Percentiles rank a stretch among this genome's conserved stretches.
phyloP scores from a whole-genome alignment of 2,797 vertebrate genomes.

The Enteromius afrohamiltoni region DNA sequence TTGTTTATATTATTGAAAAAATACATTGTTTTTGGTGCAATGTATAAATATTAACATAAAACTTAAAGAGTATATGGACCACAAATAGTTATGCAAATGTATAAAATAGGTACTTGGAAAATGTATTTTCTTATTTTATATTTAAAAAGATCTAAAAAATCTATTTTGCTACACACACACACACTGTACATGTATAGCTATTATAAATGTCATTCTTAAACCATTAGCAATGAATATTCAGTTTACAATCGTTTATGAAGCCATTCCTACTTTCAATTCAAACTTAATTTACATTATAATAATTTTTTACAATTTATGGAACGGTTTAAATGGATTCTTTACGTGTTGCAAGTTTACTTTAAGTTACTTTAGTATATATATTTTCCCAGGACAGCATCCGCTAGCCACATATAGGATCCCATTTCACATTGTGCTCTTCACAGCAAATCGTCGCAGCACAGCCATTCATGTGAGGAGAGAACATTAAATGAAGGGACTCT shows the following conservation, averaged over 20 bases:
- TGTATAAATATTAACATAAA: not conserved
- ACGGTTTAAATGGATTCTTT: not conserved
- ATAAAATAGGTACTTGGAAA: not conserved
- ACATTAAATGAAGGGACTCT: constrained; percentile 21
- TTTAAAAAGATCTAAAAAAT: no score
- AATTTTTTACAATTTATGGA: not conserved
- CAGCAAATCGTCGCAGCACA: not conserved
- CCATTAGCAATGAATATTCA: not conserved
- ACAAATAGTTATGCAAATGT: not conserved
- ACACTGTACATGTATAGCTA: not conserved
- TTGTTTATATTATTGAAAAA: not conserved
- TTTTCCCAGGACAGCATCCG: no score
- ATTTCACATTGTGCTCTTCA: constrained; percentile 8
- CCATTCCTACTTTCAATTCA: not conserved
- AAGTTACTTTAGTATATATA: not conserved
- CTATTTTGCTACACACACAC: no score
- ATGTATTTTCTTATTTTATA: not conserved
- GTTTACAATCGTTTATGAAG: not conserved
- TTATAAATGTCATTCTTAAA: not conserved
- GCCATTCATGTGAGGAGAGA: not conserved
- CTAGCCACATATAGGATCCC: not conserved
- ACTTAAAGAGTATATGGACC: not conserved
- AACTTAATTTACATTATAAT: not conserved
- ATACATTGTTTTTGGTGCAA: not conserved
- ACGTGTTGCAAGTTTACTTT: not conserved